Percentiles rank a stretch among this genome's conserved stretches.
Conservation (phyloP, 2,888 invertebrate genomes). For the Pachliopta kotzebuea region DNA sequence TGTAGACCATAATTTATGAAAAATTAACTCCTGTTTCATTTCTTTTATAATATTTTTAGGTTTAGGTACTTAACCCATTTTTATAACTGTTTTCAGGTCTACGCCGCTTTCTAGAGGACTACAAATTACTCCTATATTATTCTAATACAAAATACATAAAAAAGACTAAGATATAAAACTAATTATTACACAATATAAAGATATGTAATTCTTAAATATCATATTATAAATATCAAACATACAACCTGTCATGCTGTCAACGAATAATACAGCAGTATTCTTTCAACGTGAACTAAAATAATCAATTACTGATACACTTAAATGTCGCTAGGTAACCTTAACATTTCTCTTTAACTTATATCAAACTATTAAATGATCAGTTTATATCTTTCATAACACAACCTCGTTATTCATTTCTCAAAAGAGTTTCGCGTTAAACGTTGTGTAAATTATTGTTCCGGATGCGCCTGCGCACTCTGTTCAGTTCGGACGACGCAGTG, state of each 20-base stretch:
- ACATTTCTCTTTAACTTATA: slow-evolving; percentile 17
- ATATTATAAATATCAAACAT: neutral
- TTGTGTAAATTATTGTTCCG: slow-evolving; percentile 21
- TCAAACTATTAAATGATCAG: slow-evolving; percentile 13
- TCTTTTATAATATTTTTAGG: too few relatives aligned
- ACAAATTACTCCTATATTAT: too few relatives aligned
- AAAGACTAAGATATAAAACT: too few relatives aligned
- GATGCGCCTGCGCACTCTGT: neutral
- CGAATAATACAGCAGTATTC: neutral
- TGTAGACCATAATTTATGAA: too few relatives aligned
- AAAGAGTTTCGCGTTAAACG: slow-evolving; percentile 18
- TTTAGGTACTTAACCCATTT: too few relatives aligned
- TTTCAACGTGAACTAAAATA: slow-evolving; percentile 1
- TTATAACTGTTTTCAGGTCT: too few relatives aligned
- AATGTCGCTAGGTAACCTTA: slow-evolving; percentile 21
- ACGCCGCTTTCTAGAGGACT: too few relatives aligned
- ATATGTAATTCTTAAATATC: neutral
- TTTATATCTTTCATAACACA: slow-evolving; percentile 22
- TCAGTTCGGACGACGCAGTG: slow-evolving; percentile 14
- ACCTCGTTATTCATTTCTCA: slow-evolving; percentile 20
- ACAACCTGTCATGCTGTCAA: neutral
- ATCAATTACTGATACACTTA: slow-evolving; percentile 13
- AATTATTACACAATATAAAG: neutral
- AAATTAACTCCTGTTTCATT: too few relatives aligned
- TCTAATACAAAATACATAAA: too few relatives aligned